phyloP scores from a whole-genome alignment of 1,140 invertebrate species.

The Diprion similis region DNA sequence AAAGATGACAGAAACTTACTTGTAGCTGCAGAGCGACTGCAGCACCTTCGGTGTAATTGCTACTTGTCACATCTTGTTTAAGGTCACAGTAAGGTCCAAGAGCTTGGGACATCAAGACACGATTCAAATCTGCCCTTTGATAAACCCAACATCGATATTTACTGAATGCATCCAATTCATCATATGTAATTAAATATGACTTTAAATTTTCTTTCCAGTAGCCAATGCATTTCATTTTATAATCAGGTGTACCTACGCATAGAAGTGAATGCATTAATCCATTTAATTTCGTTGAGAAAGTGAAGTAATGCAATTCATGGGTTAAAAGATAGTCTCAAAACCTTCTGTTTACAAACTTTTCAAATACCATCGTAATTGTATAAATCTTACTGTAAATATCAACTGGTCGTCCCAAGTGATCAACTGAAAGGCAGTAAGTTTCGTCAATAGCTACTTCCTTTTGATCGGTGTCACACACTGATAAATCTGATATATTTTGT shows the following conservation, averaged over 20 bases:
- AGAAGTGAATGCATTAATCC: constrained; percentile 14
- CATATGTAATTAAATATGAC: constrained; percentile 96
- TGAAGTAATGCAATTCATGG: no score
- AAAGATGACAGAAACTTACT: constrained; percentile 60
- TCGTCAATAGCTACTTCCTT: constrained; percentile 94
- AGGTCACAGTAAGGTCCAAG: constrained; percentile 90
- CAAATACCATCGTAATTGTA: neutral
- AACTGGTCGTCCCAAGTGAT: constrained; percentile 89
- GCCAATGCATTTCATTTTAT: constrained; percentile 96
- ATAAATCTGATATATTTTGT: constrained; percentile 93
- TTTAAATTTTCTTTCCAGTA: constrained; percentile 98
- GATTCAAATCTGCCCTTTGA: constrained; percentile 92
- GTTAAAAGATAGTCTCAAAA: no score
- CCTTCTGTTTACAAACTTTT: neutral
- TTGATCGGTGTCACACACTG: constrained; percentile 91
- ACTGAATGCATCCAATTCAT: constrained; percentile 94
- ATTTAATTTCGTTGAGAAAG: neutral
- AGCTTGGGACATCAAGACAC: constrained; percentile 87
- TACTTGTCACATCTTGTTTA: constrained; percentile 89
- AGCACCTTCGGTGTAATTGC: constrained; percentile 88
- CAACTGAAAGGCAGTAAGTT: constrained; percentile 94
- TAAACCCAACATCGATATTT: constrained; percentile 98
- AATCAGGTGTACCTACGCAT: constrained; percentile 86
- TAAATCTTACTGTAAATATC: constrained; percentile 84
- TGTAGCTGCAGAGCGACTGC: constrained; percentile 88